These are phyloP conservation scores for Danio jaintianensis DNA, from an alignment of 2,797 vertebrate species.

Conservation along the genomic window DNA sequence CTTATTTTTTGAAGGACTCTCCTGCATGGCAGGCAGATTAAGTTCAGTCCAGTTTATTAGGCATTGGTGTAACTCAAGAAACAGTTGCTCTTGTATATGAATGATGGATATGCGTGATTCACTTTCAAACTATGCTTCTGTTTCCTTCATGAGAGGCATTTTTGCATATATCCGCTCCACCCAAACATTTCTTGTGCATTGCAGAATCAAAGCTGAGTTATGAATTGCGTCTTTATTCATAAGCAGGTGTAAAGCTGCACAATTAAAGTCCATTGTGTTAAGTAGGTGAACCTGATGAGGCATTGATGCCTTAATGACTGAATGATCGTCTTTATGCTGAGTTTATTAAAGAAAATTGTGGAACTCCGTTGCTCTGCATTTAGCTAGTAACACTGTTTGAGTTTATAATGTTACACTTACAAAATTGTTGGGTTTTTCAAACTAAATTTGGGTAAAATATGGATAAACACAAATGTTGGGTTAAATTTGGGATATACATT, in stretches of 20 bases:
- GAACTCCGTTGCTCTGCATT: no score
- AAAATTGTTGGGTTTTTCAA: no score
- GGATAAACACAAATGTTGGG: no score
- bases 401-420: no score
- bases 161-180: conserved; percentile 14
- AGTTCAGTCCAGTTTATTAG: neutral
- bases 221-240: neutral
- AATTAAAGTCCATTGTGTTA: conserved; percentile 2
- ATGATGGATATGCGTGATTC: neutral
- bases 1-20: neutral
- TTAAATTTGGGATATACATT: no score
- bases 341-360: no score
- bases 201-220: conserved; percentile 7
- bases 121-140: neutral
- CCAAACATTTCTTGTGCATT: neutral
- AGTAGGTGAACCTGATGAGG: neutral
- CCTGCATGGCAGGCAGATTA: neutral
- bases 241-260: neutral
- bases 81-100: neutral
- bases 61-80: neutral
- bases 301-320: neutral
- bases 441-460: no score
- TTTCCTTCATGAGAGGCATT: neutral
- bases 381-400: no score
- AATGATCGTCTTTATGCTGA: neutral